Percentiles rank a stretch among this genome's conserved stretches.
phyloP scores from a whole-genome alignment of 2,888 invertebrate genomes.

The Zele albiditarsus region DNA sequence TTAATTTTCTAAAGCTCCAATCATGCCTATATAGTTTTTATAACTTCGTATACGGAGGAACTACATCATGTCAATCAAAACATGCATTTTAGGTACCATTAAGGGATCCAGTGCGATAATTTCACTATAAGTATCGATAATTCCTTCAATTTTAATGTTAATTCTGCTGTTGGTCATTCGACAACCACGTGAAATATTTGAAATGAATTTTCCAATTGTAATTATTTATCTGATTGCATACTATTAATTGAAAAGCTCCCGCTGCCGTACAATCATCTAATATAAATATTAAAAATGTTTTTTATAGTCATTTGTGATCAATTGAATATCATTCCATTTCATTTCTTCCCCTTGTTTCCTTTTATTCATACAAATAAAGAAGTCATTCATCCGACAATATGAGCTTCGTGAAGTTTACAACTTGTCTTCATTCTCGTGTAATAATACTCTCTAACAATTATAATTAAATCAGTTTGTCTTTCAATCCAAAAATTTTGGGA shows the following conservation, averaged over 20 bases:
- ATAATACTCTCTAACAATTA: slow-evolving; percentile 20
- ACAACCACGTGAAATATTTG: neutral
- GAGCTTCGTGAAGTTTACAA: neutral
- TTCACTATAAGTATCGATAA: neutral
- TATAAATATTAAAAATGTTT: neutral
- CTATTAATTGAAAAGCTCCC: neutral
- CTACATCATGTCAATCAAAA: neutral
- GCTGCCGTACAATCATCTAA: neutral
- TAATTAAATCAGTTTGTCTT: slow-evolving; percentile 14
- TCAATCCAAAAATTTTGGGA: slow-evolving; percentile 20
- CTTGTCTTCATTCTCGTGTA: neutral
- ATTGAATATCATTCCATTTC: neutral
- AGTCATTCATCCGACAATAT: neutral
- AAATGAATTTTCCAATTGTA: neutral
- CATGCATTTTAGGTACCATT: neutral
- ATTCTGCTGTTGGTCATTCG: neutral
- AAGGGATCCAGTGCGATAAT: neutral
- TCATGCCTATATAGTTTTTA: neutral
- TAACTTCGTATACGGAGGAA: neutral
- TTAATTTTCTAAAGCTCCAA: neutral
- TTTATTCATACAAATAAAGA: slow-evolving; percentile 10
- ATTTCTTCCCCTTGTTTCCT: neutral
- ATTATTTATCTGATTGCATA: neutral
- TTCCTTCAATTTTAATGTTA: neutral
- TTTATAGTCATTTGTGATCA: neutral